Evolutionary conservation across 1,140 invertebrate genomes (phyloP).

Genomic region (Doryteuthis pealeii): DNA sequence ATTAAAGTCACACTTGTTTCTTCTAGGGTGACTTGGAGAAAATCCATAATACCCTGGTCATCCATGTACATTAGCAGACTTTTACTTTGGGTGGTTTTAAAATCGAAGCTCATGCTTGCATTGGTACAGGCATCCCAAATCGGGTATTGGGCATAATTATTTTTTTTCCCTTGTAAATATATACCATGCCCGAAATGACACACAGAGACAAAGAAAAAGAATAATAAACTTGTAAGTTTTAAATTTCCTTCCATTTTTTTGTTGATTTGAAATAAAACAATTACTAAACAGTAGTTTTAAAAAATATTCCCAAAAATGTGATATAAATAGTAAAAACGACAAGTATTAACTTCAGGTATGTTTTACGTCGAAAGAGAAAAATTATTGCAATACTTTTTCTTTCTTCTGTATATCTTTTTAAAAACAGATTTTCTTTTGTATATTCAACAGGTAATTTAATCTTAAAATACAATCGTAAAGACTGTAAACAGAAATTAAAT

Average conservation of each 20-base stretch:
- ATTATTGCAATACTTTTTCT: no score
- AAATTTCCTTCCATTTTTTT: background rate
- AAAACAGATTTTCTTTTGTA: no score
- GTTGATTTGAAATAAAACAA: background rate
- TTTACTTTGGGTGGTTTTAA: slow-evolving; percentile 38
- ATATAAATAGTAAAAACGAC: background rate
- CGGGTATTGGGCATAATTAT: slow-evolving; percentile 46
- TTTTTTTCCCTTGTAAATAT: background rate
- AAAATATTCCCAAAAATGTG: background rate
- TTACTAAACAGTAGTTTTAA: background rate
- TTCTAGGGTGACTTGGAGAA: slow-evolving; percentile 36
- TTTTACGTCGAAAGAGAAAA: background rate
- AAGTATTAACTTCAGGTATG: no score
- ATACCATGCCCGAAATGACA: background rate
- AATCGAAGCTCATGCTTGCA: slow-evolving; percentile 51
- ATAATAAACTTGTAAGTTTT: background rate
- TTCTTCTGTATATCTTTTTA: no score
- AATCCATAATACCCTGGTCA: slow-evolving; percentile 50
- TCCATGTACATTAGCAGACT: slow-evolving; percentile 53
- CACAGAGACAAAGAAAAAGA: background rate
- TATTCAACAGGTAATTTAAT: no score
- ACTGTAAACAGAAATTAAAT: no score
- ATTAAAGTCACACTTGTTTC: slow-evolving; percentile 35
- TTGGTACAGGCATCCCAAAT: slow-evolving; percentile 54
- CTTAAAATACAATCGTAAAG: no score